Evolutionary conservation across 2,113 vertebrate genomes (phyloP).

Genomic region (Rhinoptilus africanus): DNA sequence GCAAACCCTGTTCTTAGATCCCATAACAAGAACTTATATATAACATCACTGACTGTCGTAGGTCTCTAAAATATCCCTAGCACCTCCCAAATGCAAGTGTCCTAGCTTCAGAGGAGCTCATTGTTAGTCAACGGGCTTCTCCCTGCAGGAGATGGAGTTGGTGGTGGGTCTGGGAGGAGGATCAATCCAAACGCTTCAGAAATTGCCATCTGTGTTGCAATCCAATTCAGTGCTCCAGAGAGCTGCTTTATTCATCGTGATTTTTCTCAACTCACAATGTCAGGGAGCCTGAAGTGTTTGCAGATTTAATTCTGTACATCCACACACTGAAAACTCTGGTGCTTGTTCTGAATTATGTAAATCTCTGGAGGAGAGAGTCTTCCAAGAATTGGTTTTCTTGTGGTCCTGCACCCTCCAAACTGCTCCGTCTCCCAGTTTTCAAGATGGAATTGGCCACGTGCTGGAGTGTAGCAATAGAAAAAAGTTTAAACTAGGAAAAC

Average conservation of each 20-base stretch:
- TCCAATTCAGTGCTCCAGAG: background rate
- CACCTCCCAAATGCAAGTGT: background rate
- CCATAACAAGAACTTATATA: background rate
- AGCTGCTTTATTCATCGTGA: background rate
- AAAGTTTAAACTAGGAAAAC: background rate
- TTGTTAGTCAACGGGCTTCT: background rate
- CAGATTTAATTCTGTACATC: background rate
- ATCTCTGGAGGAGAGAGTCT: background rate
- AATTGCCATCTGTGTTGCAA: background rate
- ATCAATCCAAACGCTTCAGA: background rate
- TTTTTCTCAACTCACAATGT: background rate
- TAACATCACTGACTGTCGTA: no score
- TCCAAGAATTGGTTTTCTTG: background rate
- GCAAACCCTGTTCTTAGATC: background rate
- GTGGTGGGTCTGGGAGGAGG: background rate
- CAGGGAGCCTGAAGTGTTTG: background rate
- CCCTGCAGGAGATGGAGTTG: background rate
- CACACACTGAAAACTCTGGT: background rate
- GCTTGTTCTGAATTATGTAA: background rate
- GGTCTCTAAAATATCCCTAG: background rate
- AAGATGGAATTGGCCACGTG: background rate
- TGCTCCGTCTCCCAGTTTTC: background rate
- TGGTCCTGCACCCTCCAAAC: background rate
- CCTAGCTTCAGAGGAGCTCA: background rate
- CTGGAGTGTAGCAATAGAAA: fast-evolving